Percentiles rank a stretch among this genome's conserved stretches.
Evolutionary conservation across 2,888 invertebrate species (phyloP).

Genomic region (Caenorhabditis sinica): DNA sequence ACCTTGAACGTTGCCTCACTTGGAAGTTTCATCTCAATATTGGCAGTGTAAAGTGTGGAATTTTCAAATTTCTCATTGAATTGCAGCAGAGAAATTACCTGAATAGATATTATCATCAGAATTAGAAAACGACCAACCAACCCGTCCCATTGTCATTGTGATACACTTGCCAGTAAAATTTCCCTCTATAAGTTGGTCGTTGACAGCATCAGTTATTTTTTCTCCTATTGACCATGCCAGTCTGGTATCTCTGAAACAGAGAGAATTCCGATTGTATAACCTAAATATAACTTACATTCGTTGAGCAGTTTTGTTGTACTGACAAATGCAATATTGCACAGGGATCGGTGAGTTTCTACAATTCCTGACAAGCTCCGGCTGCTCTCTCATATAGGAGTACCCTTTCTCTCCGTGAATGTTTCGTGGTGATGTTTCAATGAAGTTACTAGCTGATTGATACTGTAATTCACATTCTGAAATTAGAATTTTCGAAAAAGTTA

Average conservation of each 20-base stretch:
- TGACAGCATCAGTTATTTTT: slow-evolving; percentile 17
- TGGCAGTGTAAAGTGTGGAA: slow-evolving; percentile 31
- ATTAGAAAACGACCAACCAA: background rate
- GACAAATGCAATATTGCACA: slow-evolving; percentile 73
- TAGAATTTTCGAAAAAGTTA: background rate
- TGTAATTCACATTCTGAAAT: slow-evolving; percentile 17
- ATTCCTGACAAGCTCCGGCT: slow-evolving; percentile 49
- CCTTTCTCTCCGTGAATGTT: slow-evolving; percentile 64
- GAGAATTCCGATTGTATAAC: background rate
- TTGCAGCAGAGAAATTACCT: slow-evolving; percentile 19
- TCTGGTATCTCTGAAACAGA: slow-evolving; percentile 27
- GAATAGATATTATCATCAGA: background rate
- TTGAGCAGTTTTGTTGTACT: slow-evolving; percentile 42
- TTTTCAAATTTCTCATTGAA: slow-evolving; percentile 39
- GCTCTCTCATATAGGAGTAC: slow-evolving; percentile 64
- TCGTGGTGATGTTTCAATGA: slow-evolving; percentile 27
- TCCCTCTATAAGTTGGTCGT: slow-evolving; percentile 26
- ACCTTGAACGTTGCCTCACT: slow-evolving; percentile 57
- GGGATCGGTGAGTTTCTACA: slow-evolving; percentile 70
- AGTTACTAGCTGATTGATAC: slow-evolving; percentile 53
- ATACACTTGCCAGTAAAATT: slow-evolving; percentile 42
- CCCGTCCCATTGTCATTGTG: slow-evolving; percentile 42
- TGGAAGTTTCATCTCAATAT: slow-evolving; percentile 37
- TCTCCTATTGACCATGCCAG: slow-evolving; percentile 18
- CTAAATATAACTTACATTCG: slow-evolving; percentile 15